Evolutionary conservation across 2,888 invertebrate species (phyloP).

Genomic region (Gonocerus acuteangulatus): DNA sequence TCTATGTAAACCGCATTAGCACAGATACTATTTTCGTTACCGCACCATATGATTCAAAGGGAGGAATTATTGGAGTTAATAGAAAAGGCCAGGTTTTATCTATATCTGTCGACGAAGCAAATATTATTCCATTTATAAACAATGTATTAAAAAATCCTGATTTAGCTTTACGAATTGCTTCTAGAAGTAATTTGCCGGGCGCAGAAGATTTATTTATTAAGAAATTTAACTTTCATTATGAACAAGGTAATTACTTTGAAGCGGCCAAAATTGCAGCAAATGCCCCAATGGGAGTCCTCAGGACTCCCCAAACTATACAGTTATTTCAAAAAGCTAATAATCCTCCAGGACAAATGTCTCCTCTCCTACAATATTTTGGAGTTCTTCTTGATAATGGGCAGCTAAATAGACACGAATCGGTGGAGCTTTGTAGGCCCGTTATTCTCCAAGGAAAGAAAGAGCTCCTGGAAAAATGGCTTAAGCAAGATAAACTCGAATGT

Average conservation of each 20-base stretch:
- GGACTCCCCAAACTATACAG: slow-evolving; percentile 96
- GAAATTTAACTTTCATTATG: slow-evolving; percentile 94
- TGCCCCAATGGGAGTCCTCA: slow-evolving; percentile 93
- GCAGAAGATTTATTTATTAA: slow-evolving; percentile 96
- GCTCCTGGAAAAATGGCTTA: slow-evolving; percentile 95
- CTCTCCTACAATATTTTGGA: slow-evolving; percentile 95
- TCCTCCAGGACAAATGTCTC: slow-evolving; percentile 90
- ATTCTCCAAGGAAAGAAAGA: slow-evolving; percentile 89
- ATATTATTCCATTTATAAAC: slow-evolving; percentile 93
- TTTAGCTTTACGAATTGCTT: slow-evolving; percentile 87
- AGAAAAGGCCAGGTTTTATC: slow-evolving; percentile 59
- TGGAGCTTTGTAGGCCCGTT: slow-evolving; percentile 95
- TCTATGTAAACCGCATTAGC: slow-evolving; percentile 62
- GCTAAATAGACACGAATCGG: slow-evolving; percentile 95
- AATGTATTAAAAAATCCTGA: slow-evolving; percentile 93
- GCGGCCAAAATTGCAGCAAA: slow-evolving; percentile 97
- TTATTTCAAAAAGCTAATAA: slow-evolving; percentile 92
- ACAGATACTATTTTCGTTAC: slow-evolving; percentile 63
- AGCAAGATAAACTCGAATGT: slow-evolving; percentile 96
- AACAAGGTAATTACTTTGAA: slow-evolving; percentile 89
- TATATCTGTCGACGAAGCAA: slow-evolving; percentile 97
- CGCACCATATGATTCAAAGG: slow-evolving; percentile 54
- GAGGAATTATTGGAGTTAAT: slow-evolving; percentile 55
- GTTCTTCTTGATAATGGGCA: slow-evolving; percentile 96
- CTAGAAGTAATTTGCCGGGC: slow-evolving; percentile 90